Evolutionary conservation across 2,797 vertebrate genomes (phyloP), one percentile per base, ranked within the genome.

Genomic region (Petrocephalus sullivani): DNA sequence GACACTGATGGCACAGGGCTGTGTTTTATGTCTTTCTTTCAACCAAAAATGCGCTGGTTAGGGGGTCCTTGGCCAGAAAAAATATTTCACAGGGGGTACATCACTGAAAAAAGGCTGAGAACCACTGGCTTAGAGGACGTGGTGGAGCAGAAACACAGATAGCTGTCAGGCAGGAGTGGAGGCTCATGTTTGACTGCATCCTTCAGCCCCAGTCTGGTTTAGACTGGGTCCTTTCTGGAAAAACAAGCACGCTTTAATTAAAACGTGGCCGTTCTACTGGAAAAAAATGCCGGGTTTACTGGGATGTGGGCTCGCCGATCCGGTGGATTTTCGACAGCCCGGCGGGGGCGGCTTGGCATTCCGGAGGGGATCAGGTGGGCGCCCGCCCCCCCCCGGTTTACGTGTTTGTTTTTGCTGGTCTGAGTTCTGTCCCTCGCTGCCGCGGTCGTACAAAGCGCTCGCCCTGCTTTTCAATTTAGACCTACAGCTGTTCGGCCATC

Each of bases 211-310:
- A 71, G 67, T 71, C 75, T 81, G 75, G 75, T 81, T 81, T 46
- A n/a, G 41, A 81, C 75, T 49, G 75, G 75, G 75, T 49, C 75
- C 46, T 81, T 46, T 6, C 0, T 19, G 46, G 37, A 49, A 49
- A 81, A 81, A 81, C 75, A 81, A 81, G 41, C 75, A 49, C 41
- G 0, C 75, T 81, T 81, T 81, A 81, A 81, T 81, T 81, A 49
- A 57, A 57, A 57, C 16, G 56, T 19, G 56, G 56, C 8, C 56
- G 9, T 57, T 3, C 75, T n/a, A n/a, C 75, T 81, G 75, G 75
- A 81, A 81, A 49, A 14, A 81, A 81, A 81, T 81, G 41, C 37
- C 1, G 19, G 75, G 75, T 81, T 57, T 57, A 57, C 56, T 1
- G 56, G 56, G 16, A 57, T 81, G 75, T 49, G 41, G 75, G 41